Conservation (phyloP, 2,888 invertebrate species). For the Euzetes globulus region DNA sequence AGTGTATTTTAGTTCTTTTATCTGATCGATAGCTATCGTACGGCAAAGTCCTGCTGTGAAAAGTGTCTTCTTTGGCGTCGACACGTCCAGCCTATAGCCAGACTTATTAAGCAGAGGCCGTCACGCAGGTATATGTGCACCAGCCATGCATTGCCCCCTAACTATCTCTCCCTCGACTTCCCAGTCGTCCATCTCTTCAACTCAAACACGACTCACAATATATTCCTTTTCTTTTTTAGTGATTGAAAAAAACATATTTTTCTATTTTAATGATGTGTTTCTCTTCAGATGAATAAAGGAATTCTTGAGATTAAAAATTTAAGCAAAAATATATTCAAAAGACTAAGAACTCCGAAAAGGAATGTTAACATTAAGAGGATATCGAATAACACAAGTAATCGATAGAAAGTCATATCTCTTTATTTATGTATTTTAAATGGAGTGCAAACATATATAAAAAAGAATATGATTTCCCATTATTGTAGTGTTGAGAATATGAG, state of each 20-base stretch:
- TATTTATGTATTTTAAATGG: not conserved
- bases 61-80: conserved; percentile 28
- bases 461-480: not conserved
- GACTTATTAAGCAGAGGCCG: conserved; percentile 9
- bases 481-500: not conserved
- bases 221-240: not conserved
- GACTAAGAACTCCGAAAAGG: not conserved
- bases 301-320: conserved; percentile 1
- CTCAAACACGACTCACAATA: not conserved
- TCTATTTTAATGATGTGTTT: conserved; percentile 18
- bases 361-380: not conserved
- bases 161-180: not conserved
- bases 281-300: not conserved
- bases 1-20: conserved; percentile 27
- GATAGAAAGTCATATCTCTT: conserved; percentile 8
- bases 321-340: not conserved
- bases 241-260: conserved; percentile 8
- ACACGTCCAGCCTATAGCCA: conserved; percentile 24
- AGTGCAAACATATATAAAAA: conserved; percentile 2
- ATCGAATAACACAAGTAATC: not conserved
- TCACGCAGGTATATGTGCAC: not conserved
- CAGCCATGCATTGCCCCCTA: not conserved
- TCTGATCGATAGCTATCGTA: conserved; percentile 23
- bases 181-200: conserved; percentile 8
- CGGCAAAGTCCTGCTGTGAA: conserved; percentile 20